Conservation (phyloP, 2,888 invertebrate genomes). For the Caenorhabditis uteleia region DNA sequence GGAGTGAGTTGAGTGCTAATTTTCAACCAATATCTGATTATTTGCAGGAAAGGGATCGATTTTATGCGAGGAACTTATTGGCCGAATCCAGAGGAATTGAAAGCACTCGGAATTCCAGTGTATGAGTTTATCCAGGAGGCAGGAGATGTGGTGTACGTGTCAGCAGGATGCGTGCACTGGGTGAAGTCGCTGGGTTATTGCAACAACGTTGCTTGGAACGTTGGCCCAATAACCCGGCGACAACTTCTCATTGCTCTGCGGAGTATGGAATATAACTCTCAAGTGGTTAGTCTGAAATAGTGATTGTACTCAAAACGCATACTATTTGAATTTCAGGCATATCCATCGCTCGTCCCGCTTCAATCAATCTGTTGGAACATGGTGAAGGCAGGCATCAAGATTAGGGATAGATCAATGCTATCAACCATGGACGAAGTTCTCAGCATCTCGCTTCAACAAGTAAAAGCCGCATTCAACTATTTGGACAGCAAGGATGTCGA, state of each 20-base stretch:
- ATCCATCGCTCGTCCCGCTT: too few species aligned
- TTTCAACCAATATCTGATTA: constrained; percentile 2
- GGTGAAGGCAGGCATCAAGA: too few species aligned
- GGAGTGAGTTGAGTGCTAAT: constrained; percentile 71
- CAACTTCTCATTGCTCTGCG: constrained; percentile 92
- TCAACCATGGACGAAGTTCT: too few species aligned
- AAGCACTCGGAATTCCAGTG: constrained; percentile 92
- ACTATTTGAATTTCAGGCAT: too few species aligned
- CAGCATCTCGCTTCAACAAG: too few species aligned
- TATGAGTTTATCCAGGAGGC: constrained; percentile 94
- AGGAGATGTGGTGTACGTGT: constrained; percentile 98
- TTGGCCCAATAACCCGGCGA: constrained; percentile 90
- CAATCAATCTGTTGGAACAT: too few species aligned
- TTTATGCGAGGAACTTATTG: constrained; percentile 98
- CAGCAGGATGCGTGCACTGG: constrained; percentile 80
- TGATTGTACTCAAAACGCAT: too few species aligned
- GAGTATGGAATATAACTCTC: constrained; percentile 98
- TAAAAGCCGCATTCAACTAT: too few species aligned
- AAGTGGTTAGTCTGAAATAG: too few species aligned
- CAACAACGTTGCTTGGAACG: constrained; percentile 99
- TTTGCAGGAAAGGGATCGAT: constrained; percentile 83
- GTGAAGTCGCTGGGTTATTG: constrained; percentile 76
- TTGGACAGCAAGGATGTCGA: too few species aligned
- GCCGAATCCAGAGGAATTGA: constrained; percentile 92
- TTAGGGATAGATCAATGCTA: too few species aligned